Percentiles rank a stretch among this genome's conserved stretches.
These are phyloP conservation scores for Trididemnum nubilum DNA, from an alignment of 23 tunicate genomes.

Conservation along the genomic window DNA sequence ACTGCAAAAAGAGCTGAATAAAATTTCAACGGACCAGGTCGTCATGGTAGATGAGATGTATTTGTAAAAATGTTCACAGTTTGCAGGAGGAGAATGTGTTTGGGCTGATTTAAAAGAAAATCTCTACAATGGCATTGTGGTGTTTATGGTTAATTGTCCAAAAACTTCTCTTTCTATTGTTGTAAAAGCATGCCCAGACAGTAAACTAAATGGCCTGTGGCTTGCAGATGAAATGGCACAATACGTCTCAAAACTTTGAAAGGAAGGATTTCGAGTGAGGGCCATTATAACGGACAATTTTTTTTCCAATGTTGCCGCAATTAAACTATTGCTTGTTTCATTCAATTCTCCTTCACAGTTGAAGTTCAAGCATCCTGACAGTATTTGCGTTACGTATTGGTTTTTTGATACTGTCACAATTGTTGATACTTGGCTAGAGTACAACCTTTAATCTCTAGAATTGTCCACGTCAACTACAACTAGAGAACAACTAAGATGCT, in stretches of 20 bases:
- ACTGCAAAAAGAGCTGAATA: not conserved
- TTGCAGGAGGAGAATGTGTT: constrained; percentile 10
- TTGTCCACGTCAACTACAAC: too few relatives aligned
- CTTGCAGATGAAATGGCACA: constrained; percentile 16
- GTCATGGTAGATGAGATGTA: constrained; percentile 14
- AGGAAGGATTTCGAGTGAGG: not conserved
- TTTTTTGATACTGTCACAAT: constrained; percentile 12
- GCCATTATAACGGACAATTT: not conserved
- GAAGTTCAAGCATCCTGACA: constrained; percentile 10
- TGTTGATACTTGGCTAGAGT: too few relatives aligned
- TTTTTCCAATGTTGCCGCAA: constrained; percentile 18
- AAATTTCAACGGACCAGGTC: constrained; percentile 10
- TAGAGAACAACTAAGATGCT: too few relatives aligned
- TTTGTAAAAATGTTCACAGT: constrained; percentile 17
- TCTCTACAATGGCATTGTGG: constrained; percentile 11
- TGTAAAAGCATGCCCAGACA: constrained; percentile 21
- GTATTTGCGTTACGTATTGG: not conserved
- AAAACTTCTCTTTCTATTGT: not conserved
- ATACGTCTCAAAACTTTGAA: constrained; percentile 4
- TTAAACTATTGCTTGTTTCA: constrained; percentile 5
- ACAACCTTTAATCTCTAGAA: too few relatives aligned
- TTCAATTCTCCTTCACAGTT: not conserved
- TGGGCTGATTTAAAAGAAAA: not conserved
- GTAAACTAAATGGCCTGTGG: constrained; percentile 2
- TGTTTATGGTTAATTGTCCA: not conserved